phyloP scores from a whole-genome alignment of 2,797 vertebrate species.

The Pipistrellus nathusii region DNA sequence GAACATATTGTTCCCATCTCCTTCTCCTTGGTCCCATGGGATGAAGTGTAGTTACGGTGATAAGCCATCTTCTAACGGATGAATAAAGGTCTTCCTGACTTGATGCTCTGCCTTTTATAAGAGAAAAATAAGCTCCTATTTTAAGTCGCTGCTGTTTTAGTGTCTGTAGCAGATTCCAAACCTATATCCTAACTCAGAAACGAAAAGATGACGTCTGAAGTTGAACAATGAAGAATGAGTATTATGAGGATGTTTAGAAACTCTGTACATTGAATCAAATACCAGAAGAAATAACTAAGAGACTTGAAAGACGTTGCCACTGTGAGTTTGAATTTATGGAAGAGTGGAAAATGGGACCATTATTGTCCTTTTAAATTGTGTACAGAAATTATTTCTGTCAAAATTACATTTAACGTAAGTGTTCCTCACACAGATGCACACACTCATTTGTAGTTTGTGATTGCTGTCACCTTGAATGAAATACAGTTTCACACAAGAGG shows the following conservation, averaged over 20 bases:
- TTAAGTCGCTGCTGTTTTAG: not conserved
- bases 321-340: conserved; percentile 33
- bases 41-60: not conserved
- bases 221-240: not conserved
- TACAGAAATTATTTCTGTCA: conserved; percentile 5
- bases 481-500: not conserved
- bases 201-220: not conserved
- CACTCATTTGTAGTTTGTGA: conserved; percentile 45
- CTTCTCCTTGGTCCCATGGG: not conserved
- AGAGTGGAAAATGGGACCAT: not conserved
- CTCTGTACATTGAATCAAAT: not conserved
- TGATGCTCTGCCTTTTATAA: not conserved
- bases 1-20: not conserved
- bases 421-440: not conserved
- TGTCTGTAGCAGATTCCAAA: not conserved
- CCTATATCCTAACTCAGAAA: not conserved
- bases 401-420: conserved; percentile 42
- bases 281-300: conserved; percentile 23
- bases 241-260: not conserved
- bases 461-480: conserved; percentile 22
- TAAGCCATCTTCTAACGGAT: not conserved
- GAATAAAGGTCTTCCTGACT: not conserved
- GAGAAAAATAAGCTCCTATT: conserved; percentile 12
- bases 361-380: conserved; percentile 2
- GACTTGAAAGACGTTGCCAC: not conserved